phyloP scores from a whole-genome alignment of 2,797 vertebrate species.

The Urophycis tenuis region DNA sequence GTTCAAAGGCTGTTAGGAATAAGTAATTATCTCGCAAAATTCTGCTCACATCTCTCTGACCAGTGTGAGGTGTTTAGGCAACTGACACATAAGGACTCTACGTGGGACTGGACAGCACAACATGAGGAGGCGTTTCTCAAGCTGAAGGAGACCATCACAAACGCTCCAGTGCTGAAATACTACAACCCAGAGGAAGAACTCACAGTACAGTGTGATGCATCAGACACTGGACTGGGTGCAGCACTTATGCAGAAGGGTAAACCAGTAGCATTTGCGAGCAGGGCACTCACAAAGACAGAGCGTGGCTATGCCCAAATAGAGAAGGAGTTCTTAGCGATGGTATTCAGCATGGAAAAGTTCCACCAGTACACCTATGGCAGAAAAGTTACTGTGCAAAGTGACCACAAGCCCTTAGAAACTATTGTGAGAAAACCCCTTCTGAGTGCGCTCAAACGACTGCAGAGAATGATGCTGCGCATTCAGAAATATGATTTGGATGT shows the following conservation, averaged over 20 bases:
- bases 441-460: slow-evolving; percentile 18
- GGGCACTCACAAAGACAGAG: slow-evolving; percentile 21
- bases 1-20: slow-evolving; percentile 14
- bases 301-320: slow-evolving; percentile 4
- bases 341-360: slow-evolving; percentile 23
- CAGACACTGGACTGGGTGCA: slow-evolving; percentile 15
- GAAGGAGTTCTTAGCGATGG: slow-evolving; percentile 12
- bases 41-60: slow-evolving; percentile 7
- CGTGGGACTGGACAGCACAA: slow-evolving; percentile 12
- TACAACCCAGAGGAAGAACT: slow-evolving; percentile 13
- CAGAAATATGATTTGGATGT: slow-evolving; percentile 26
- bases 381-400: slow-evolving; percentile 11
- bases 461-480: slow-evolving; percentile 24
- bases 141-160: slow-evolving; percentile 6
- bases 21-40: slow-evolving; percentile 7
- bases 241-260: too few relatives aligned
- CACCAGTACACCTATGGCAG: slow-evolving; percentile 21
- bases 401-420: slow-evolving; percentile 20
- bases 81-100: neutral
- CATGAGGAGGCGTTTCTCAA: slow-evolving; percentile 15
- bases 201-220: slow-evolving; percentile 17
- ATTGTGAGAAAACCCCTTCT: slow-evolving; percentile 18
- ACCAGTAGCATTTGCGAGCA: slow-evolving; percentile 19
- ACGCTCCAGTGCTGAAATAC: slow-evolving; percentile 20
- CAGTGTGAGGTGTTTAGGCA: slow-evolving; percentile 8